Conservation (phyloP, 1,140 invertebrate genomes). For the Drosophila nikananu region DNA sequence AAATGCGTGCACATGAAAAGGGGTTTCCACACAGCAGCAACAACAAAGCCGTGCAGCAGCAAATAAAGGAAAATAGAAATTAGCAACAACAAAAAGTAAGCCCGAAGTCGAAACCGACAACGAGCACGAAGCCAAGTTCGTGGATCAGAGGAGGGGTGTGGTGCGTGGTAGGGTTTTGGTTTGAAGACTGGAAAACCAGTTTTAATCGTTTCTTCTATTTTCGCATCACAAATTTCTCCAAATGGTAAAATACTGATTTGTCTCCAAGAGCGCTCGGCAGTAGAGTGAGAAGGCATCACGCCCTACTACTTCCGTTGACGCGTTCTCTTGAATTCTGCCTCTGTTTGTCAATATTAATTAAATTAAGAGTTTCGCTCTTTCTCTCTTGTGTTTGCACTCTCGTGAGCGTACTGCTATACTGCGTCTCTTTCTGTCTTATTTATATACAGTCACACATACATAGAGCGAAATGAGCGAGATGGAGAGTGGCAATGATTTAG, state of each 20-base stretch:
- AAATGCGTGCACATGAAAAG: constrained; percentile 17
- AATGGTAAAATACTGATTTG: constrained; percentile 23
- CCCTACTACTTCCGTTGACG: not conserved
- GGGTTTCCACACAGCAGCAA: constrained; percentile 13
- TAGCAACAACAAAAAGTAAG: constrained; percentile 24
- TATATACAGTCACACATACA: constrained; percentile 9
- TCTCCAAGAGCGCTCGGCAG: not conserved
- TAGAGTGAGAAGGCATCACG: not conserved
- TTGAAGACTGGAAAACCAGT: constrained; percentile 14
- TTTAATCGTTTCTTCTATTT: constrained; percentile 13
- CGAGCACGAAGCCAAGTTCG: not conserved
- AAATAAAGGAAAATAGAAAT: constrained; percentile 29
- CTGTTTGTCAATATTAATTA: constrained; percentile 39
- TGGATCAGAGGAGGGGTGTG: constrained; percentile 2
- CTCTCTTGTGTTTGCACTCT: constrained; percentile 9
- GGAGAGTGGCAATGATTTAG: constrained; percentile 70
- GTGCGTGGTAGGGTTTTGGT: not conserved
- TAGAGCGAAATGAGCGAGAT: constrained; percentile 53
- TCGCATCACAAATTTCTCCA: constrained; percentile 20
- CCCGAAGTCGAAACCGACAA: constrained; percentile 8
- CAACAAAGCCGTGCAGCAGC: not conserved
- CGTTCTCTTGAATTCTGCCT: constrained; percentile 11
- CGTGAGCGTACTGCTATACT: constrained; percentile 7
- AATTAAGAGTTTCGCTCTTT: constrained; percentile 40
- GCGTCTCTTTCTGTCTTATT: constrained; percentile 24